These are phyloP conservation scores for Nephrocerus scutellatus DNA, from an alignment of 2,888 invertebrate genomes.

Conservation along the genomic window DNA sequence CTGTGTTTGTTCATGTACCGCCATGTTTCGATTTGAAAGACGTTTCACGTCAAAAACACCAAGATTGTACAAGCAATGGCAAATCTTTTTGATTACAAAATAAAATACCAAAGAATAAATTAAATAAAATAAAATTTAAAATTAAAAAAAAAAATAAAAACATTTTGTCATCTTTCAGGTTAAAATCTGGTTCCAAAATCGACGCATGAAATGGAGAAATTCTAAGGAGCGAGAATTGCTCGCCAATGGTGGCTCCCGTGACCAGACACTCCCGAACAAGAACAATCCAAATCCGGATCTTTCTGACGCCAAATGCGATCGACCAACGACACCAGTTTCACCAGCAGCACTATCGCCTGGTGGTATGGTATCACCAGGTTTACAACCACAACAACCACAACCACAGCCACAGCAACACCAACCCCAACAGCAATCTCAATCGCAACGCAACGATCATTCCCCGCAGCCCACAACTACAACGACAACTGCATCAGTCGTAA, in stretches of 20 bases:
- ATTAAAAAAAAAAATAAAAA: no score
- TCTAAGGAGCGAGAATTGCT: slow-evolving; percentile 92
- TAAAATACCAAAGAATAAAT: no score
- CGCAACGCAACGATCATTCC: no score
- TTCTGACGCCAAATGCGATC: slow-evolving; percentile 80
- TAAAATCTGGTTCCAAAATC: slow-evolving; percentile 85
- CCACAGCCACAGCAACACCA: slow-evolving; percentile 17
- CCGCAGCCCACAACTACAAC: slow-evolving; percentile 33
- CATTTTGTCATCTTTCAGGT: slow-evolving; percentile 48
- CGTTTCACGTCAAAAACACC: no score
- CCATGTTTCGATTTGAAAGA: no score
- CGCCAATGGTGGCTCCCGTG: slow-evolving; percentile 87
- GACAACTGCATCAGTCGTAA: slow-evolving; percentile 22
- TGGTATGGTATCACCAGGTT: slow-evolving; percentile 3
- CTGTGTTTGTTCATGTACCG: no score
- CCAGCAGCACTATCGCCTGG: slow-evolving; percentile 36
- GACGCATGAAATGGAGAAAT: slow-evolving; percentile 97
- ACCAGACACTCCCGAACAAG: slow-evolving; percentile 92
- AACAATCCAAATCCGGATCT: slow-evolving; percentile 94
- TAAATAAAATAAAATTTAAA: no score
- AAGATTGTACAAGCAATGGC: no score
- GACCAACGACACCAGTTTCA: slow-evolving; percentile 54
- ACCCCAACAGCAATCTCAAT: slow-evolving; percentile 28
- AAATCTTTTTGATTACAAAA: no score
- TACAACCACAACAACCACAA: slow-evolving; percentile 1